A percentile compares a stretch with the other conserved stretches of the same genome.
Conservation (phyloP, 2,113 vertebrate species). For the Ailurus styani region DNA sequence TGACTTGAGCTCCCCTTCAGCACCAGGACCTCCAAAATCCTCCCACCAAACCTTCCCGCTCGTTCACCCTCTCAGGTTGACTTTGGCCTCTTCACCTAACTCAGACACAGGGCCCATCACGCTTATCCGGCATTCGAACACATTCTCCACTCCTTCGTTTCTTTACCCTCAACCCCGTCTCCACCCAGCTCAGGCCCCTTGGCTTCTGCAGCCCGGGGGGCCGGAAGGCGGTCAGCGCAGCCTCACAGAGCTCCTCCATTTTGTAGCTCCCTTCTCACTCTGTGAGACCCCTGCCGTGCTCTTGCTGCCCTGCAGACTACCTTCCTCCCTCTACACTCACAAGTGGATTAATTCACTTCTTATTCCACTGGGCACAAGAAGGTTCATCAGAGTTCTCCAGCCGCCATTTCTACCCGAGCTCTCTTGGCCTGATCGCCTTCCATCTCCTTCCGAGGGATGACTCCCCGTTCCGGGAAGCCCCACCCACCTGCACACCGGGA, state of each 20-base stretch:
- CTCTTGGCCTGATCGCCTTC: fast-evolving
- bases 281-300: background rate
- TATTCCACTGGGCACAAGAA: background rate
- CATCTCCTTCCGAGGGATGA: background rate
- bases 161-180: background rate
- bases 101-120: background rate
- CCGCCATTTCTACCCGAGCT: background rate
- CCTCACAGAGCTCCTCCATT: background rate
- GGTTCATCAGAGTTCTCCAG: background rate
- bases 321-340: background rate
- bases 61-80: too few species aligned
- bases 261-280: background rate
- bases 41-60: too few species aligned
- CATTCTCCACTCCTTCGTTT: background rate
- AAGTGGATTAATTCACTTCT: background rate
- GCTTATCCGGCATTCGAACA: fast-evolving
- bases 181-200: background rate
- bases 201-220: background rate
- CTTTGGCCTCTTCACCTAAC: background rate
- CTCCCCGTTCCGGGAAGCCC: too few species aligned
- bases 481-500: background rate
- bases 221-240: background rate
- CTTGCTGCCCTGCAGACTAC: background rate
- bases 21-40: background rate
- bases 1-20: background rate